Base-by-base conservation (phyloP, 2,797 vertebrate genomes). In the Acanthis flammea region DNA sequence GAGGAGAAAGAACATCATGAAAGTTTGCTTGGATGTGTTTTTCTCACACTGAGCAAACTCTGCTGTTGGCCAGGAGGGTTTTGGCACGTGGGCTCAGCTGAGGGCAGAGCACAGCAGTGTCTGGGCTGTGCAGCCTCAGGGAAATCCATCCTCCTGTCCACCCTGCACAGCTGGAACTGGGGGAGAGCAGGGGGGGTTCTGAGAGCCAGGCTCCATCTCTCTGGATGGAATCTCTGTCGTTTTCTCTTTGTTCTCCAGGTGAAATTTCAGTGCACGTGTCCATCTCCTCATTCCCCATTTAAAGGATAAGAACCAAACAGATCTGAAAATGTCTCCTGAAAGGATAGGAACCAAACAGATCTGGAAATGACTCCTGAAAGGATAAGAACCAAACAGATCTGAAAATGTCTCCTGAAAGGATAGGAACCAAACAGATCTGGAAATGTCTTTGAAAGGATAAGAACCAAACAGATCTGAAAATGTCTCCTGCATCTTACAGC, bases 391-490 rank as follows among this genome's bases (percentile, higher is more conserved):
- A 73, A 66, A 45, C 54, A 50, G 67, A 88, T 37, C 37, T 37
- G 37, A 37, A 37, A 37, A 37, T 37, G 37, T 37, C 37, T 37
- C 37, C 37, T 37, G 37, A 48, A 27, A 37, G 61, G 61, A 50
- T 70, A 44, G 77, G 73, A 94, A 86, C 37, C 42, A 73, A 66
- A 48, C 54, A 50, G 67, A 88, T 37, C 37, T 37, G 37, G 11
- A 37, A 37, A 37, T 37, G 37, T 11, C 37, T 37, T 10, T 37
- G 73, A 48, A 27, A 35, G 61, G 61, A 50, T 70, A 44, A 77
- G 73, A 94, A 86, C 35, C 42, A 73, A 66, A 48, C 54, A 50
- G 67, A 89, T 85, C 83, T 85, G 82, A 89, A 95, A 92, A 90
- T 65, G 91, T 79, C 55, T 86, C 80, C 67, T 82, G 67, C 57